Base-by-base conservation (phyloP, 2,888 invertebrate species). In the Agrilus cyanescens region DNA sequence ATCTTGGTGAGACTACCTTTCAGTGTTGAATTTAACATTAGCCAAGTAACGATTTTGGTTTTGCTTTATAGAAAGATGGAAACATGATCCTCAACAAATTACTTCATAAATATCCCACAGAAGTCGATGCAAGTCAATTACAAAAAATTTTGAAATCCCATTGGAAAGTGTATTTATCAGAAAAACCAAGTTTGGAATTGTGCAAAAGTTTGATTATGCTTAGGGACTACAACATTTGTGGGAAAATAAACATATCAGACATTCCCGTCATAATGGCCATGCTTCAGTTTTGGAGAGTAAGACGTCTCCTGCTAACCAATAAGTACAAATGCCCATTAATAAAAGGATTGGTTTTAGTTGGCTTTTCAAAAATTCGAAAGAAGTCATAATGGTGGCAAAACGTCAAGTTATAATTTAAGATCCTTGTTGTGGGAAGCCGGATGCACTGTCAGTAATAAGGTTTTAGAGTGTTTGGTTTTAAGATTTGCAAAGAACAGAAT, bases 371-470 rank as follows among this genome's bases (percentile, higher is more conserved):
- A 76, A 58, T 76, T 74, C 60, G 75, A 75, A 52, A 61, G 70
- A 46, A 62, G 68, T 29, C 68, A 70, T 50, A 66, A 69, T 50
- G 68, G 69, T 39, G 70, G 72, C 4, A 76, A 75, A 65, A 75
- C 76, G 2, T 76, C 75, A 33, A 76, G 76, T 50, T 80, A 80
- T 63, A 70, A 76, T 54, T 66, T 81, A 56, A 67, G 75, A 62
- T 75, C 76, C 50, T 72, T 76, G 52, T 63, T 82, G 48, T 73
- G 80, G 78, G 80, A 82, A 60, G 81, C 83, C 30, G 75, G 79
- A 15, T 73, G 76, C 55, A 76, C 73, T 51, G 82, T 82, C 46
- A 79, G 79, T 65, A 84, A 81, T 67, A 85, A 83, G 69, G 84
- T 84, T 40, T 71, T 83, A 50, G 82, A 82, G 69, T 78, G 80